Percentiles rank a stretch among this genome's conserved stretches.
Conservation (phyloP, 2,113 vertebrate genomes). For the Corythornis cristatus region DNA sequence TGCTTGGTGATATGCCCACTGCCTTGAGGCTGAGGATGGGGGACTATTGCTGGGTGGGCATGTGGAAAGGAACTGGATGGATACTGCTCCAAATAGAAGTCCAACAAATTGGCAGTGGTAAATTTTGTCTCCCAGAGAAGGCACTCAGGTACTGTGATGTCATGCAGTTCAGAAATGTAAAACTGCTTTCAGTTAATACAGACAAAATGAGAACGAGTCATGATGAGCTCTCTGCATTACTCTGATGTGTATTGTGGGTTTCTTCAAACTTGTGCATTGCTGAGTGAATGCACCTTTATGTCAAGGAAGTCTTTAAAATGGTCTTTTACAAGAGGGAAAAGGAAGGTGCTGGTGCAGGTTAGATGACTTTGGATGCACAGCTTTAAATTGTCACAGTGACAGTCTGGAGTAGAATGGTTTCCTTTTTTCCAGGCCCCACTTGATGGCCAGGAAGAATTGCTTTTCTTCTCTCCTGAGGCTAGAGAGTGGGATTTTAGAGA, state of each 20-base stretch:
- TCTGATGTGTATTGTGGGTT: conserved; percentile 42
- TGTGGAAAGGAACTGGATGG: not conserved
- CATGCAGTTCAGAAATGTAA: conserved; percentile 32
- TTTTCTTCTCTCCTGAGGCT: not conserved
- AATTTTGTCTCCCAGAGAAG: conserved; percentile 31
- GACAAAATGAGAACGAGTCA: conserved; percentile 42
- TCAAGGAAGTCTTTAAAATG: conserved; percentile 15
- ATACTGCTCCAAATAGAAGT: not conserved
- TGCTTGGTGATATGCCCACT: rapidly evolving
- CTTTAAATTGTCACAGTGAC: conserved; percentile 4
- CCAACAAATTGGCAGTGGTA: not conserved
- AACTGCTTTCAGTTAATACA: conserved; percentile 30
- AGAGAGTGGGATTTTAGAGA: not conserved
- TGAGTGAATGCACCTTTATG: conserved; percentile 38
- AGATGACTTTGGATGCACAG: not conserved
- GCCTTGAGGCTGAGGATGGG: not conserved
- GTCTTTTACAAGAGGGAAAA: not conserved
- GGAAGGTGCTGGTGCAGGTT: not conserved
- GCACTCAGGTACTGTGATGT: not conserved
- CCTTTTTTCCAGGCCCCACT: not conserved
- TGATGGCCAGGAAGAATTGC: not conserved
- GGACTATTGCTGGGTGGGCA: not conserved
- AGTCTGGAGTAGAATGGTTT: not conserved
- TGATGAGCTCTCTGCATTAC: conserved; percentile 61
- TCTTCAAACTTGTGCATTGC: conserved; percentile 33